Evolutionary conservation across 2,797 vertebrate genomes (phyloP).

Genomic region (Uromys caudimaculatus): DNA sequence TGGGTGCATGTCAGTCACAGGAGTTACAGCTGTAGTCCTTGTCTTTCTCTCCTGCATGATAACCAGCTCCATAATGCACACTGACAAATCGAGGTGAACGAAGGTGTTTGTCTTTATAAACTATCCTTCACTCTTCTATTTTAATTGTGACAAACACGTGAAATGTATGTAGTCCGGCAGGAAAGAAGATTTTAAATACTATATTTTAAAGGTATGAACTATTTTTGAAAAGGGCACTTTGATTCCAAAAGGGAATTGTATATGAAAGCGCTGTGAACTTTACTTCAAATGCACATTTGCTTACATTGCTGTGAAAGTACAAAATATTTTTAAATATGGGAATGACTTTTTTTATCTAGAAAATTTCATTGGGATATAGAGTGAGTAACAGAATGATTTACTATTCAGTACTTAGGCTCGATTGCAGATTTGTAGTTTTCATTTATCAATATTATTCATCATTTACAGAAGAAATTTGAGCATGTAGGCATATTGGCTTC

Average conservation of each 20-base stretch:
- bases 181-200: slow-evolving; percentile 70
- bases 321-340: slow-evolving; percentile 66
- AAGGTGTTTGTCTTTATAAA: slow-evolving; percentile 65
- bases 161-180: slow-evolving; percentile 64
- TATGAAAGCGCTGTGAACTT: slow-evolving; percentile 37
- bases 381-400: slow-evolving; percentile 70
- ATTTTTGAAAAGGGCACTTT: slow-evolving; percentile 71
- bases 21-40: slow-evolving; percentile 68
- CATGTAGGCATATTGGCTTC: slow-evolving; percentile 77
- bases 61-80: slow-evolving; percentile 64
- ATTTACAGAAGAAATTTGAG: slow-evolving; percentile 75
- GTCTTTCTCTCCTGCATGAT: slow-evolving; percentile 54
- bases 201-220: slow-evolving; percentile 68
- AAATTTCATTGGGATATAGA: slow-evolving; percentile 68
- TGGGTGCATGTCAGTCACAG: slow-evolving; percentile 62
- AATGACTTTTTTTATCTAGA: slow-evolving; percentile 68
- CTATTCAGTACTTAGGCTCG: slow-evolving; percentile 72
- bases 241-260: slow-evolving; percentile 65
- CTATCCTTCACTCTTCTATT: slow-evolving; percentile 65
- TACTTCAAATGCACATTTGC: slow-evolving; percentile 62
- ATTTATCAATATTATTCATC: slow-evolving; percentile 81
- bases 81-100: slow-evolving; percentile 76
- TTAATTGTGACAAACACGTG: slow-evolving; percentile 70
- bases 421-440: slow-evolving; percentile 70
- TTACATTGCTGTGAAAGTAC: slow-evolving; percentile 66